Percentiles rank a stretch among this genome's conserved stretches.
Conservation (phyloP, 1,140 invertebrate genomes). For the Atta colombica region DNA sequence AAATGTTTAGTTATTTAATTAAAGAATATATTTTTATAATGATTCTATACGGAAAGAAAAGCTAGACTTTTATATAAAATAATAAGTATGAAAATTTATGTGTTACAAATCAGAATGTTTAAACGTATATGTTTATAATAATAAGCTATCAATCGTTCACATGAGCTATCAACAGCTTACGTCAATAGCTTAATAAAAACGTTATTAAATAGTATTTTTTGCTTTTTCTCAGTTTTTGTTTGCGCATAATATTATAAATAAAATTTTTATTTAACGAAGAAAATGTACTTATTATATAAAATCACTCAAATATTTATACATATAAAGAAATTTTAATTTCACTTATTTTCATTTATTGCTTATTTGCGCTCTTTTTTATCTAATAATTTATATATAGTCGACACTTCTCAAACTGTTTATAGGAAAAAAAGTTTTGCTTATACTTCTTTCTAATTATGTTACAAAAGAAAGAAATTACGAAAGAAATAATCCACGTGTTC, state of each 20-base stretch:
- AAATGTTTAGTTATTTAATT: not conserved
- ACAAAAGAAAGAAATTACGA: conserved; percentile 8
- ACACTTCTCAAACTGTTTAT: too few species aligned
- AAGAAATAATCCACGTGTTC: conserved; percentile 2
- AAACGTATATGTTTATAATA: not conserved
- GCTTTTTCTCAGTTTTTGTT: not conserved
- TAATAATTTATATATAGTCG: not conserved
- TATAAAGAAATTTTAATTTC: not conserved
- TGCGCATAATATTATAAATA: not conserved
- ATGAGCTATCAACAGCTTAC: not conserved
- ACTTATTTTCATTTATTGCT: not conserved
- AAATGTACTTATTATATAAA: not conserved
- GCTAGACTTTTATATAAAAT: not conserved
- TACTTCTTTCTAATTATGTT: not conserved
- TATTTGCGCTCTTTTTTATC: not conserved
- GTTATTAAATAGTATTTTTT: not conserved
- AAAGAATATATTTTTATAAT: not conserved
- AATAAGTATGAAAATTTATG: not conserved
- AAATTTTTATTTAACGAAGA: too few species aligned
- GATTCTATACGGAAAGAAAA: not conserved
- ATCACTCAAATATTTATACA: not conserved
- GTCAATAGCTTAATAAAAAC: not conserved
- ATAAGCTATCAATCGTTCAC: not conserved
- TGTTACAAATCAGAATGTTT: not conserved
- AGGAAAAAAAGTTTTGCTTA: not conserved